A percentile compares a stretch with the other conserved stretches of the same genome.
Evolutionary conservation across 2,113 vertebrate species (phyloP).

Genomic region (Petrocephalus microphthalmus): DNA sequence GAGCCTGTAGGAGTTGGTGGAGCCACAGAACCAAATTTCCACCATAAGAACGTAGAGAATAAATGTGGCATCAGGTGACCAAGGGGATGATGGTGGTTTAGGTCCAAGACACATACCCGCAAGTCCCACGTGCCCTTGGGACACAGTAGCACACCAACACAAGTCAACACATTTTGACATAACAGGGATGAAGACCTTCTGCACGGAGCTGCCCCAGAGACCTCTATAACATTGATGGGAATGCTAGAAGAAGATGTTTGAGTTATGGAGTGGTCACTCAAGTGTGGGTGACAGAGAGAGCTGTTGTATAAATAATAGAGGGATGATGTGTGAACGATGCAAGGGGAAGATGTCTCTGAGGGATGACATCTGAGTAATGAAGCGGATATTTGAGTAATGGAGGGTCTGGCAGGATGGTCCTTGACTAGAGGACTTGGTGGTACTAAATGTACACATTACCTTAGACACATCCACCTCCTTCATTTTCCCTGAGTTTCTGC

Average conservation of each 20-base stretch:
- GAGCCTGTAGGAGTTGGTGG: neutral
- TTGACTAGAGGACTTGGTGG: slow-evolving; percentile 4
- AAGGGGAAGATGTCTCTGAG: neutral
- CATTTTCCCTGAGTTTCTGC: slow-evolving; percentile 44
- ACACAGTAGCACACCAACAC: neutral
- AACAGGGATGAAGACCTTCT: neutral
- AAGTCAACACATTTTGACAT: neutral
- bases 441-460: slow-evolving; percentile 40
- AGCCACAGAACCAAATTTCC: neutral
- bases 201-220: neutral
- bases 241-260: neutral
- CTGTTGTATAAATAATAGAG: neutral
- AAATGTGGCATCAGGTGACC: neutral
- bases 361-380: slow-evolving; percentile 12
- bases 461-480: slow-evolving; percentile 49
- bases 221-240: neutral
- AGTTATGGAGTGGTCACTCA: slow-evolving; percentile 5
- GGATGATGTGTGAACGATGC: slow-evolving; percentile 7
- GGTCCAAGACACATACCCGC: neutral
- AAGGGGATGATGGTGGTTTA: neutral
- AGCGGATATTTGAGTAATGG: slow-evolving; percentile 6
- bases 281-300: slow-evolving; percentile 12
- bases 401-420: slow-evolving; percentile 11
- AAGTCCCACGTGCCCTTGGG: neutral
- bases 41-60: neutral